phyloP scores from a whole-genome alignment of 2,797 vertebrate species.

The Microchirus variegatus region DNA sequence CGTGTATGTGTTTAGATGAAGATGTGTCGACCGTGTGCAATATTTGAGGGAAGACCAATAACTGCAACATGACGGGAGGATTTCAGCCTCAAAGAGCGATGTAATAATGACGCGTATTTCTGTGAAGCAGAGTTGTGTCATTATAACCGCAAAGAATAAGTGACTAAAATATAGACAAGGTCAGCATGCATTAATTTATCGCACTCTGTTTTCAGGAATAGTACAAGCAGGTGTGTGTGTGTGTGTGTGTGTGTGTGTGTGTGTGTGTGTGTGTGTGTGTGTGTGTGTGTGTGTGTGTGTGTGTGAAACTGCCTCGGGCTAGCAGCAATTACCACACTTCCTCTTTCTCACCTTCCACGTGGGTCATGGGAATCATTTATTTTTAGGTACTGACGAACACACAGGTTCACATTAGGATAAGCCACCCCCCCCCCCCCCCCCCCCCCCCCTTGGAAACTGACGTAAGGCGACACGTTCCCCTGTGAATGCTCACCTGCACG shows the following conservation, averaged over 20 bases:
- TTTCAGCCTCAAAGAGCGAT: slow-evolving; percentile 10
- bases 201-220: slow-evolving; percentile 3
- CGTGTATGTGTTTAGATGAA: slow-evolving; percentile 21
- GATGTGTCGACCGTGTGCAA: slow-evolving; percentile 1
- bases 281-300: slow-evolving; percentile 8
- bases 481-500: slow-evolving; percentile 62
- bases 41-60: not conserved
- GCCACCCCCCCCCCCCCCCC: not conserved
- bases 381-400: not conserved
- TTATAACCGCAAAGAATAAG: slow-evolving; percentile 26
- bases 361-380: slow-evolving; percentile 4
- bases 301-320: not conserved
- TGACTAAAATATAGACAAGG: slow-evolving; percentile 27
- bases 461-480: not conserved
- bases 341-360: not conserved
- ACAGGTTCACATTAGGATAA: not conserved
- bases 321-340: not conserved
- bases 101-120: not conserved
- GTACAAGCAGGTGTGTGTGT: slow-evolving; percentile 13
- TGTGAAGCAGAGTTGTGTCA: not conserved
- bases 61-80: slow-evolving; percentile 2
- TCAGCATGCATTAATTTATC: slow-evolving; percentile 13
- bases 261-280: not conserved
- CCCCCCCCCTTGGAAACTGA: not conserved
- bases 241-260: slow-evolving; percentile 7